Evolutionary conservation across 2,888 invertebrate genomes (phyloP), one percentile per base, ranked within the genome.

Genomic region (Coleophora deauratella): DNA sequence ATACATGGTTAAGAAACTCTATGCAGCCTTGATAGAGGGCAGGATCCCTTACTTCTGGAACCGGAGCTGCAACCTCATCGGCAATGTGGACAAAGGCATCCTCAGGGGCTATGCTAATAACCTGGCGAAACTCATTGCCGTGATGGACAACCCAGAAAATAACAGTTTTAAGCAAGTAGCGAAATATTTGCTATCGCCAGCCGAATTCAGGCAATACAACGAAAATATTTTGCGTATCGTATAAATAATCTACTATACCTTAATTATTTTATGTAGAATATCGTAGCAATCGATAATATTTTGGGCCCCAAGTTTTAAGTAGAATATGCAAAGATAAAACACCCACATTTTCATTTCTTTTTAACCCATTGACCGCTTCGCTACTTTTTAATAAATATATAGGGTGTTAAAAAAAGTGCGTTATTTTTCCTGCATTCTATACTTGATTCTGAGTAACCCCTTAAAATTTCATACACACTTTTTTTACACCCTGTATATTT

Each of bases 31-130:
- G 10, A 45, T 55, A 0, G 41, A 39, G 0, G 54, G 62, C 0
- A 53, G 52, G 1, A 78, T 89, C 27, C 62, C 62, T 0, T 87
- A 85, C 49, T 88, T 79, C 43, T 89, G 89, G 88, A 75, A 87
- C 39, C 52, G 53, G 2, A 50, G 59, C 0, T 69, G 77, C 37
- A 88, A 89, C 54, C 62, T 88, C 8, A 60, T 89, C 0, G 66
- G 52, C 0, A 43, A 52, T 3, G 57, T 78, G 0, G 46, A 55
- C 1, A 40, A 37, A 1, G 40, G 42, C 2, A 41, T 49, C 0
- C 44, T 77, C 1, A 48, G 52, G 0, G 46, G 47, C 0, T 79
- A 80, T 37, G 66, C 65, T 6, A 44, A 38, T 0, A 72, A 68
- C 42, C 39, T 80, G 10, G 45, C 42, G 1, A 65, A 62, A 0